Evolutionary conservation across 1,140 invertebrate species (phyloP), one percentile per base, ranked within the genome.

Genomic region (Drosophila subobscura): DNA sequence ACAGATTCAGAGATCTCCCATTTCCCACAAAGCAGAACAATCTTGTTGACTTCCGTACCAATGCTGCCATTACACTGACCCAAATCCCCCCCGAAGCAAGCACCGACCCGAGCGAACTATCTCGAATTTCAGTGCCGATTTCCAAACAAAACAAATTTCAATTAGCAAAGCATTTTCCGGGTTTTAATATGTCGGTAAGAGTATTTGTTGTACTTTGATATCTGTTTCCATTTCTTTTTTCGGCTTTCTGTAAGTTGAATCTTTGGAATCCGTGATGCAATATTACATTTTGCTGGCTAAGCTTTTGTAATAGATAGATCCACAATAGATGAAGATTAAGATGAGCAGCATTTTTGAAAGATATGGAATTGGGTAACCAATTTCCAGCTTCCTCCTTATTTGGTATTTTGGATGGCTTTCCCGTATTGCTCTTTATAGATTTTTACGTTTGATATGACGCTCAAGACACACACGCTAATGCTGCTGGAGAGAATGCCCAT

Each of bases 71-170:
- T 77, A 77, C 58, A 60, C 55, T 67, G 59, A 59, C 56, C 67
- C 57, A 77, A 61, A 79, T 65, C 33, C 8, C 3, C 7, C 33
- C 3, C 33, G 3, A 2, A 2, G 0, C 27, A 29, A 29, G 27
- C 27, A 5, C 27, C 27, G 6, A 10, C 1, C 29, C 8, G 29
- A 52, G 51, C 29, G 45, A 66, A 49, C 29, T 57, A 49, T 73
- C 77, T 86, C 83, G 54, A 52, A 80, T 86, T 86, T 81, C 83
- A 78, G 70, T 55, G 72, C 55, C 46, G 58, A 88, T 88, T 85
- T 86, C 73, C 52, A 64, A 81, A 88, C 52, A 49, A 65, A 56
- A 51, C 71, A 52, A 74, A 74, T 71, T 74, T 56, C 57, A 77
- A 75, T 81, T 81, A 70, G 60, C 60, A 59, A 77, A 77, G 60